These are phyloP conservation scores for Calliphora vicina DNA, from an alignment of 1,140 invertebrate species.

Conservation along the genomic window DNA sequence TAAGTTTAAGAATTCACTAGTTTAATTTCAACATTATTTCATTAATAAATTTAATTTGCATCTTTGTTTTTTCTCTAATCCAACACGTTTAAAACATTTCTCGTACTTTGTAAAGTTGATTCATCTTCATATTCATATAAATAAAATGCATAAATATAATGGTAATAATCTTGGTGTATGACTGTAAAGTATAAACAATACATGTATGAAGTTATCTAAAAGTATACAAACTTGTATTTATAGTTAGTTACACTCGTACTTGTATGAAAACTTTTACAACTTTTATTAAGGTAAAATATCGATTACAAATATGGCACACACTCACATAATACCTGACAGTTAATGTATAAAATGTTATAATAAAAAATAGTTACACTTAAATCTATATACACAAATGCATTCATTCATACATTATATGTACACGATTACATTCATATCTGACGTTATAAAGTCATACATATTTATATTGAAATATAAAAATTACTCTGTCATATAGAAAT, in stretches of 20 bases:
- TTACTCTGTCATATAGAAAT: background rate
- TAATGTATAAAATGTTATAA: background rate
- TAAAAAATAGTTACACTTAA: background rate
- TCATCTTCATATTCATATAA: no score
- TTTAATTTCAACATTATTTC: no score
- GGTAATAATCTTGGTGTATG: no score
- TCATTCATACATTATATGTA: background rate
- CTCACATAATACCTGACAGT: background rate
- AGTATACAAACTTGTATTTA: no score
- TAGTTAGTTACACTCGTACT: no score
- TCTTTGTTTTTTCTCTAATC: background rate
- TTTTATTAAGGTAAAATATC: background rate
- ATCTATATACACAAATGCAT: background rate
- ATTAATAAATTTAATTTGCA: no score
- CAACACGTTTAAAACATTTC: background rate
- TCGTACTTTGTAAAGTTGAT: no score
- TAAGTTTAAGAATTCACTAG: no score
- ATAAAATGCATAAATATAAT: no score
- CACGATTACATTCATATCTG: background rate
- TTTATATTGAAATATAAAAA: background rate
- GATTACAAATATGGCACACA: background rate
- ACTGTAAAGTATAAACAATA: no score
- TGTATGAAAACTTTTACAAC: background rate
- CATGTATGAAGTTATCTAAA: no score
- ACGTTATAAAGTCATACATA: background rate